Conservation (phyloP, 2,113 vertebrate species). For the Nycticryphes semicollaris region DNA sequence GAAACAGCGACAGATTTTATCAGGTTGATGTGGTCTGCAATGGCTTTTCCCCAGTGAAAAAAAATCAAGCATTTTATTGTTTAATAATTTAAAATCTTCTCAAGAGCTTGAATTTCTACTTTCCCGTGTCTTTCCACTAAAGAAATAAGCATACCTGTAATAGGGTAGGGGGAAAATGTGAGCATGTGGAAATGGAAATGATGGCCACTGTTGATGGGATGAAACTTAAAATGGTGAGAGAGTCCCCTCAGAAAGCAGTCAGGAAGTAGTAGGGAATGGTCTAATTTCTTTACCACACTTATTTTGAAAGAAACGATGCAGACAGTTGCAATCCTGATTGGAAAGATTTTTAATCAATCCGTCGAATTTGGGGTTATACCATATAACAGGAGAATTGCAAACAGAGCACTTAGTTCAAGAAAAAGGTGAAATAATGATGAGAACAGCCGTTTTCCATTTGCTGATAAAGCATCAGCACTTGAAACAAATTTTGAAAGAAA, state of each 20-base stretch:
- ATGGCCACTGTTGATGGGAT: not conserved
- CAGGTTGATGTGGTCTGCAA: not conserved
- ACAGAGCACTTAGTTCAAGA: not conserved
- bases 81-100: not conserved
- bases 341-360: not conserved
- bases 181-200: not conserved
- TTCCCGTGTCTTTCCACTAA: not conserved
- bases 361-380: not conserved
- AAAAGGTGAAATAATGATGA: not conserved
- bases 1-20: not conserved
- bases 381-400: not conserved
- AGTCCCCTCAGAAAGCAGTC: not conserved
- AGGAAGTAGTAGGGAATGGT: not conserved
- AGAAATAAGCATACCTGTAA: not conserved
- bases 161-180: not conserved
- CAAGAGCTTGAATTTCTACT: not conserved
- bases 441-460: not conserved
- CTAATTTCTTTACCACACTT: not conserved
- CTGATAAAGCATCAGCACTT: not conserved
- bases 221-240: not conserved
- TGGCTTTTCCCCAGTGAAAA: not conserved
- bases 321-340: not conserved
- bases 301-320: not conserved
- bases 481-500: not conserved
- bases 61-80: not conserved